Conservation (phyloP, 2,888 invertebrate species). For the Iselma pallidipennis region DNA sequence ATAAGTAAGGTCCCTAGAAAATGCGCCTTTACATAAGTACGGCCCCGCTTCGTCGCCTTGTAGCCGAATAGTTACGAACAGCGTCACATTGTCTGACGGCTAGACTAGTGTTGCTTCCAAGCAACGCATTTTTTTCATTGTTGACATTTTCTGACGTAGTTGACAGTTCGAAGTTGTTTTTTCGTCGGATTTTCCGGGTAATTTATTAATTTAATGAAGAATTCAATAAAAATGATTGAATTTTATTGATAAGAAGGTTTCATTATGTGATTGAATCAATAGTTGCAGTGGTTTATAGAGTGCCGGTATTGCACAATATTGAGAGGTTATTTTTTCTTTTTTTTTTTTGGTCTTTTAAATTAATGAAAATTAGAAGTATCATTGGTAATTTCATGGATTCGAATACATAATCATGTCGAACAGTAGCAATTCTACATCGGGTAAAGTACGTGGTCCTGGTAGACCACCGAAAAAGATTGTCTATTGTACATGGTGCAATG, state of each 20-base stretch:
- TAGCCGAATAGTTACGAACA: no score
- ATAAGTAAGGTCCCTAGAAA: no score
- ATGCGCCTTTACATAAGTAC: no score
- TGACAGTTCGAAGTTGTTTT: neutral
- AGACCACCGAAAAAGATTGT: slow-evolving; percentile 77
- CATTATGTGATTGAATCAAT: neutral
- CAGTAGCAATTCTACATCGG: slow-evolving; percentile 44
- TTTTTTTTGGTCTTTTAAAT: no score
- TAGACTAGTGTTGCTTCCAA: no score
- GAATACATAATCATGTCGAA: slow-evolving; percentile 41
- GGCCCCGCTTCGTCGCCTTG: no score
- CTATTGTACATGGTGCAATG: slow-evolving; percentile 84
- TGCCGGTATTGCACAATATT: neutral
- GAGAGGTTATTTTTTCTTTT: neutral
- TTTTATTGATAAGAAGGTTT: neutral
- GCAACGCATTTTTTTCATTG: slow-evolving; percentile 3
- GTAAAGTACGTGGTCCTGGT: slow-evolving; percentile 71
- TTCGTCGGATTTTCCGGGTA: neutral
- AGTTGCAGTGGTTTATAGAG: neutral
- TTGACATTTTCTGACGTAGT: slow-evolving; percentile 5
- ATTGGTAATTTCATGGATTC: slow-evolving; percentile 13
- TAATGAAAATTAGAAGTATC: neutral
- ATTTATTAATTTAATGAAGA: neutral
- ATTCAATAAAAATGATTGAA: neutral
- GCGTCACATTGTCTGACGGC: no score